phyloP scores from a whole-genome alignment of 2,797 vertebrate genomes.

The Parauchenoglanis punctatus region DNA sequence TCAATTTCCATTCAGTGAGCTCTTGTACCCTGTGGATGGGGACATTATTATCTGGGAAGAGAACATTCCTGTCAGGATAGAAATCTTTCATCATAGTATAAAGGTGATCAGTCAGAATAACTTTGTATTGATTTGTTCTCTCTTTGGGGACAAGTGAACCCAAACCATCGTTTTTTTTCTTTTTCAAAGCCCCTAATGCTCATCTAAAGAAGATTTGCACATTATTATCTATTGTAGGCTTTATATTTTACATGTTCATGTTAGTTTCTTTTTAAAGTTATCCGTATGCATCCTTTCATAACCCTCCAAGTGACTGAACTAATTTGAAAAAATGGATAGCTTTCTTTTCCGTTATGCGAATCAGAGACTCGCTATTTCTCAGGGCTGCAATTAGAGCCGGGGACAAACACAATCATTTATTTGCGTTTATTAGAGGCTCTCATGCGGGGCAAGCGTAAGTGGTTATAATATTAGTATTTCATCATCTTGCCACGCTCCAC shows the following conservation, averaged over 20 bases:
- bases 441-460: constrained; percentile 66
- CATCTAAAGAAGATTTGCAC: neutral
- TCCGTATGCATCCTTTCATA: neutral
- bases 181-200: neutral
- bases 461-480: constrained; percentile 73
- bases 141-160: neutral
- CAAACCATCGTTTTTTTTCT: neutral
- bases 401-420: constrained; percentile 71
- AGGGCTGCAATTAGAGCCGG: constrained; percentile 70
- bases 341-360: constrained; percentile 67
- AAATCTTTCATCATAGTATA: neutral
- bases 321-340: constrained; percentile 5
- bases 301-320: constrained; percentile 28
- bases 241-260: neutral
- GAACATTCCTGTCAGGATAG: neutral
- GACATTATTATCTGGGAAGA: neutral
- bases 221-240: neutral
- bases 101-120: neutral
- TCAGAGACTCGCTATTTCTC: constrained; percentile 62
- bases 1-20: neutral
- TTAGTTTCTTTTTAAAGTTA: neutral
- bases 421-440: constrained; percentile 65
- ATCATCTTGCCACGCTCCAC: constrained; percentile 55
- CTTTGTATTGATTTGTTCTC: neutral
- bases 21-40: neutral